Evolutionary conservation across 2,888 invertebrate genomes (phyloP), one percentile per base, ranked within the genome.

Genomic region (Cataglyphis rosenhaueri): DNA sequence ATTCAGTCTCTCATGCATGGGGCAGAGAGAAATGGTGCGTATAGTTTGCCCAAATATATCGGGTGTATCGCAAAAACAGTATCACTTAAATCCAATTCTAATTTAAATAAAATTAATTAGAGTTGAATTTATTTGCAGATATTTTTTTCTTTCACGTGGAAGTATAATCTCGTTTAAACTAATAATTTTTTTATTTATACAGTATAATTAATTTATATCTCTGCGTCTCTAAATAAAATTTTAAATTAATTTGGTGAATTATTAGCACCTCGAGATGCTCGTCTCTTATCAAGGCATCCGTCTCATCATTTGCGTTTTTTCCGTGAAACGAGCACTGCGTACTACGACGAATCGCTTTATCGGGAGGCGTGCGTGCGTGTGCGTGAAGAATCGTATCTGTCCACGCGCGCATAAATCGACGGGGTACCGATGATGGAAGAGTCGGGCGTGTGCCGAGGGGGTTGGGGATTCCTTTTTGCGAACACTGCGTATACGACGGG

Each of bases 1-100:
- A 89, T 86, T 29, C 85, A 38, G 62, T 59, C 57, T 70, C 64
- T 76, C 44, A 12, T 35, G 21, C 38, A 15, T 12, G 8, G 9
- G n/a, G 32, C 35, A 35, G 12, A 71, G 25, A 71, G 71, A 41
- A 79, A 73, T 18, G 52, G 12, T 18, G 52, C 29, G 29, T 65
- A 8, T 25, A 10, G 18, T 48, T 44, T 62, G 32, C 8, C 12
- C 38, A 38, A 55, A 2, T 64, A 55, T 55, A 55, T 55, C 55
- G 25, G 9, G 3, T 76, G 52, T 62, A n/a, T 9, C 18, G 4
- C 25, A 18, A 71, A 3, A 71, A 38, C 70, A 6, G 2, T 25
- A 29, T 41, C 6, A 57, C 3, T 52, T 35, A 70, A 55, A 21
- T 21, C 21, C 48, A 48, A 5, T 10, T 18, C 9, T 57, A 35